These are phyloP conservation scores for Hyposmocoma kahamanoa DNA, from an alignment of 1,140 invertebrate species.

Conservation along the genomic window DNA sequence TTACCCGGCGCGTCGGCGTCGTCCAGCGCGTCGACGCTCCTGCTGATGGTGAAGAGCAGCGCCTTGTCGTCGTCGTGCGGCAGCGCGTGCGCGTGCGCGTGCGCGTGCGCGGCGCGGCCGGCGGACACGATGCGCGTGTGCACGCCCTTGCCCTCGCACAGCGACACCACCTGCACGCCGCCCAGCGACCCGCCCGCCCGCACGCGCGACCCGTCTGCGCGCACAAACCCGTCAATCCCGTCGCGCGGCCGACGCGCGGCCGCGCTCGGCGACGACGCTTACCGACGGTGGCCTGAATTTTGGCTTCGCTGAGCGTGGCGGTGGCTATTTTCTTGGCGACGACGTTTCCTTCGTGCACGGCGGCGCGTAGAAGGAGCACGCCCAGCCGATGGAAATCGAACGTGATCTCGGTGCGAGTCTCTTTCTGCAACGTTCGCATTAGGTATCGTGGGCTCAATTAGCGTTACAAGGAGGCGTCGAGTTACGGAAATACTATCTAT, in stretches of 20 bases:
- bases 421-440: too few species aligned
- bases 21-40: conserved; percentile 45
- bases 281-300: conserved; percentile 91
- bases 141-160: conserved; percentile 87
- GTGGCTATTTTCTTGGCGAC: conserved; percentile 93
- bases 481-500: too few species aligned
- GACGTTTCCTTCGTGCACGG: conserved; percentile 80
- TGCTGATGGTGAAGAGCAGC: conserved; percentile 79
- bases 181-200: conserved; percentile 89
- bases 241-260: neutral
- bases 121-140: conserved; percentile 91
- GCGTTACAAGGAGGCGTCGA: too few species aligned
- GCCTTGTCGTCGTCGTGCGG: conserved; percentile 73
- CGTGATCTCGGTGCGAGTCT: conserved; percentile 82
- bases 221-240: neutral
- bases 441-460: too few species aligned
- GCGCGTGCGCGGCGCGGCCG: conserved; percentile 82
- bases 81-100: conserved; percentile 33
- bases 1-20: conserved; percentile 23
- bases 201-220: conserved; percentile 72
- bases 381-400: conserved; percentile 95
- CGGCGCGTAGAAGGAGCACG: conserved; percentile 87
- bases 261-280: conserved; percentile 26
- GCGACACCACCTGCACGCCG: conserved; percentile 92
- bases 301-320: conserved; percentile 91